Evolutionary conservation across 1,140 invertebrate species (phyloP).

Genomic region (Brachionus rubens): DNA sequence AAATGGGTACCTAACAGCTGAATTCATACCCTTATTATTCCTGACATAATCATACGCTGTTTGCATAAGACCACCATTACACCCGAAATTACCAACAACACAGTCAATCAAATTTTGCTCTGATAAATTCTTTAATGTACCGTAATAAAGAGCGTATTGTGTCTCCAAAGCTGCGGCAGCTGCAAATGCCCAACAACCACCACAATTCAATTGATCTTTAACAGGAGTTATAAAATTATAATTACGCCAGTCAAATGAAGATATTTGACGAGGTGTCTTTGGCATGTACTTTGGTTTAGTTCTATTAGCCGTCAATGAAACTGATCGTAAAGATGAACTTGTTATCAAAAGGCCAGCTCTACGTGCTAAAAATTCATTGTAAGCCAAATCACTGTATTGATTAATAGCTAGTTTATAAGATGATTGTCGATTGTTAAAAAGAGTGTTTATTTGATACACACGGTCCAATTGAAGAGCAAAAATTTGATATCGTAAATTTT

Average conservation of each 20-base stretch:
- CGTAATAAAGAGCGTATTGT: not conserved
- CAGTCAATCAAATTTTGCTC: conserved; percentile 46
- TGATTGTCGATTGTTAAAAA: not conserved
- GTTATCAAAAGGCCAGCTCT: not conserved
- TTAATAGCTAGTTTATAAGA: conserved; percentile 11
- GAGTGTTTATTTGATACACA: not conserved
- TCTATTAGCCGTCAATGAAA: not conserved
- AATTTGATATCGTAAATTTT: conserved; percentile 1
- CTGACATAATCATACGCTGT: conserved; percentile 54
- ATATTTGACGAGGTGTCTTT: not conserved
- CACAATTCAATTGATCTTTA: conserved; percentile 61
- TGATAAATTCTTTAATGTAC: not conserved
- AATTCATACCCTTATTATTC: conserved; percentile 64
- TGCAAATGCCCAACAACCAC: conserved; percentile 57
- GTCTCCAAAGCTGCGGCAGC: conserved; percentile 47
- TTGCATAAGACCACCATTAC: conserved; percentile 48
- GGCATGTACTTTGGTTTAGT: not conserved
- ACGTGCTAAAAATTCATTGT: conserved; percentile 14
- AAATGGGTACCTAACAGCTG: not conserved
- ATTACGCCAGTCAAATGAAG: conserved; percentile 75
- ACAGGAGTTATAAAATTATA: conserved; percentile 73
- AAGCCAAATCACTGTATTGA: conserved; percentile 18
- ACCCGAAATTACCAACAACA: conserved; percentile 22
- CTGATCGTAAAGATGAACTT: not conserved
- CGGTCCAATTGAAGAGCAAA: not conserved